Evolutionary conservation across 2,113 vertebrate genomes (phyloP).

Genomic region (Lophius piscatorius): DNA sequence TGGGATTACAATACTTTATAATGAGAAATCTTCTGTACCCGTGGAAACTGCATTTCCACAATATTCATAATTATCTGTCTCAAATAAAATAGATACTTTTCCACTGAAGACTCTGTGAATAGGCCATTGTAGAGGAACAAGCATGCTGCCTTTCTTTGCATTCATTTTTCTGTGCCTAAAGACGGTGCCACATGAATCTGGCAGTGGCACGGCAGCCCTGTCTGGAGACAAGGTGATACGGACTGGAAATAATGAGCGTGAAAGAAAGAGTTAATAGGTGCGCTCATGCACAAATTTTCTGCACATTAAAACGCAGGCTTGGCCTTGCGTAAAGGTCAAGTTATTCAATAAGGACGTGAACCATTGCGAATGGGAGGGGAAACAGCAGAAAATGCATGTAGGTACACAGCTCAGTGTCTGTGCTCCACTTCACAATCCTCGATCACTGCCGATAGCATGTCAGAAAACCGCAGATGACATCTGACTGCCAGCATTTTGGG

Average conservation of each 20-base stretch:
- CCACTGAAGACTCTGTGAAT: slow-evolving; percentile 13
- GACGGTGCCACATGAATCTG: slow-evolving; percentile 55
- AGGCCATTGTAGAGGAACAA: slow-evolving; percentile 32
- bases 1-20: slow-evolving; percentile 38
- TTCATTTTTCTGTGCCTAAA: slow-evolving; percentile 32
- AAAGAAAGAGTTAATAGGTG: slow-evolving; percentile 77
- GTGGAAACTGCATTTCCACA: slow-evolving; percentile 20
- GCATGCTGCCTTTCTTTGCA: slow-evolving; percentile 2
- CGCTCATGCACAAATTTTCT: slow-evolving; percentile 77
- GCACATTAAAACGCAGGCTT: slow-evolving; percentile 73
- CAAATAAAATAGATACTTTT: slow-evolving; percentile 37
- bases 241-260: slow-evolving; percentile 79
- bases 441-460: slow-evolving; percentile 68
- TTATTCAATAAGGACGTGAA: slow-evolving; percentile 77
- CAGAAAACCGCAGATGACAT: slow-evolving; percentile 64
- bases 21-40: slow-evolving; percentile 40
- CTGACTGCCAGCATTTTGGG: slow-evolving; percentile 63
- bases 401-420: slow-evolving; percentile 63
- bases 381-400: slow-evolving; percentile 61
- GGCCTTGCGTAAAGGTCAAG: slow-evolving; percentile 79
- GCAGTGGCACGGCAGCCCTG: slow-evolving; percentile 56
- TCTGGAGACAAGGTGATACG: slow-evolving; percentile 76
- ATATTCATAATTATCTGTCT: slow-evolving; percentile 43
- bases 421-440: slow-evolving; percentile 72
- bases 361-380: slow-evolving; percentile 55